Evolutionary conservation across 2,797 vertebrate genomes (phyloP).

Genomic region (Oreochromis grahami): DNA sequence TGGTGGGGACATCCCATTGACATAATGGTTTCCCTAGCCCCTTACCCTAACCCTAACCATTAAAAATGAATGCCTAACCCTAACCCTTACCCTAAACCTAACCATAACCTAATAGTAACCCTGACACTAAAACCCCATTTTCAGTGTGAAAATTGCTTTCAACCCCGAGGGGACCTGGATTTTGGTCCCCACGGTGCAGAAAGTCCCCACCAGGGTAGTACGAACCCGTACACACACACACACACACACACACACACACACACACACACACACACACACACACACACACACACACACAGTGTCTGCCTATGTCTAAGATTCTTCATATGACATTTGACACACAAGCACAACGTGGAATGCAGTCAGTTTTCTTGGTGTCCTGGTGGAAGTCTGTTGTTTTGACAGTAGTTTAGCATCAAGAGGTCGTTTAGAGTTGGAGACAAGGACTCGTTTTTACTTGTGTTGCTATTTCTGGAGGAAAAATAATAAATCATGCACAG

Average conservation of each 20-base stretch:
- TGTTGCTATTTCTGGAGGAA: not conserved
- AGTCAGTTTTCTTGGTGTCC: not conserved
- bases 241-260: not conserved
- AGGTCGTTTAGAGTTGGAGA: not conserved
- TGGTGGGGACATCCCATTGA: too few species aligned
- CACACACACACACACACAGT: fast-evolving
- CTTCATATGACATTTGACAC: not conserved
- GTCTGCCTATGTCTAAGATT: not conserved
- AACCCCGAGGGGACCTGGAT: too few species aligned
- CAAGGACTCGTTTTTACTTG: not conserved
- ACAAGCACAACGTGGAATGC: not conserved
- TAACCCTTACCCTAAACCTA: too few species aligned
- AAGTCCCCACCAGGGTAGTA: too few species aligned
- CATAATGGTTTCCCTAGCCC: too few species aligned
- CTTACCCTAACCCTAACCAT: too few species aligned
- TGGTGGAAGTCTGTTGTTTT: not conserved
- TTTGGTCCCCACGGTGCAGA: too few species aligned
- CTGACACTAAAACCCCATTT: too few species aligned
- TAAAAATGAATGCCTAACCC: too few species aligned
- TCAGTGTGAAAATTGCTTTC: too few species aligned
- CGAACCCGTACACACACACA: too few species aligned
- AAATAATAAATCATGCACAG: not conserved
- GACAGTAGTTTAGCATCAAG: not conserved
- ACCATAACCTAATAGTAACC: too few species aligned
- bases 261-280: not conserved